phyloP scores from a whole-genome alignment of 1,140 invertebrate species.

The Calliphora vicina region DNA sequence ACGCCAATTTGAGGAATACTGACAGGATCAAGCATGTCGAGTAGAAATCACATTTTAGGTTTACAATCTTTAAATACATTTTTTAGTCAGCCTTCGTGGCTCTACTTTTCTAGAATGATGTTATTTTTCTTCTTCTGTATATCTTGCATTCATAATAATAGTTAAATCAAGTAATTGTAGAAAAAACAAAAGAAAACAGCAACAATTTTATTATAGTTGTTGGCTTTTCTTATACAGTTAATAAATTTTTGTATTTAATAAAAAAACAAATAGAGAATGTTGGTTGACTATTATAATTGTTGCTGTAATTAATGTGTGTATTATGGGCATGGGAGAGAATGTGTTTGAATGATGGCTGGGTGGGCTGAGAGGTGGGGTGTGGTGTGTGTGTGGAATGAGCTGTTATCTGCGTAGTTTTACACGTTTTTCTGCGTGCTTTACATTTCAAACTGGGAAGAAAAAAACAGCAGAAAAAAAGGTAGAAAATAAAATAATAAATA shows the following conservation, averaged over 20 bases:
- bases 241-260: background rate
- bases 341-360: too few species aligned
- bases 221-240: background rate
- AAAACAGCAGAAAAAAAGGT: background rate
- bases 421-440: conserved; percentile 30
- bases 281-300: background rate
- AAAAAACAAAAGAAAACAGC: background rate
- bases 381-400: background rate
- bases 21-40: too few species aligned
- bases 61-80: too few species aligned
- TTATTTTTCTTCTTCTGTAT: background rate
- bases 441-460: conserved; percentile 1
- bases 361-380: too few species aligned
- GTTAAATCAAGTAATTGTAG: background rate
- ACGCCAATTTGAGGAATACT: too few species aligned
- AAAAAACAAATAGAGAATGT: background rate
- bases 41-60: too few species aligned
- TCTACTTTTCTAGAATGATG: conserved; percentile 7
- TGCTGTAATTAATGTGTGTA: background rate
- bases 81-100: background rate
- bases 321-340: too few species aligned
- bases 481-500: conserved; percentile 6
- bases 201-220: background rate
- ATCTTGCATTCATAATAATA: conserved; percentile 22
- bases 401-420: conserved; percentile 32